phyloP scores from a whole-genome alignment of 1,140 invertebrate genomes.

The Patella vulgata region DNA sequence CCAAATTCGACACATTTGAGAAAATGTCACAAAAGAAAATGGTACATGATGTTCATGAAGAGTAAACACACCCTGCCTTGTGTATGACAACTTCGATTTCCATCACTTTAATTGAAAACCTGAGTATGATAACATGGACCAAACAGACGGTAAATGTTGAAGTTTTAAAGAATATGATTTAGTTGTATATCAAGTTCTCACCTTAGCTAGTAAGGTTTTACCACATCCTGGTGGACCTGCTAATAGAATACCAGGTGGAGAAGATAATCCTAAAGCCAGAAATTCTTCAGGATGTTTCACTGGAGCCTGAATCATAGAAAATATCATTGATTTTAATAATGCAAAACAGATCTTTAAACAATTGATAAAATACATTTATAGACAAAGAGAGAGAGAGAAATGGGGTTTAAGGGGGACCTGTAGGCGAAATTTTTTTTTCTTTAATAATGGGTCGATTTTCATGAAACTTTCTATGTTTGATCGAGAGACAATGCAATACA shows the following conservation, averaged over 20 bases:
- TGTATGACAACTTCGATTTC: not conserved
- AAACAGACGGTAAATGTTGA: not conserved
- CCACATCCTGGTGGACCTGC: conserved; percentile 94
- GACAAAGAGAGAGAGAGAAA: too few species aligned
- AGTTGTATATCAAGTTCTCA: too few species aligned
- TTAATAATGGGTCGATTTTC: too few species aligned
- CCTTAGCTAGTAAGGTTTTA: conserved; percentile 90
- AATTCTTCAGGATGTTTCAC: conserved; percentile 86
- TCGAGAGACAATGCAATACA: too few species aligned
- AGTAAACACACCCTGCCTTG: not conserved
- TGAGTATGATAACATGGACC: not conserved
- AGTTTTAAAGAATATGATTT: not conserved
- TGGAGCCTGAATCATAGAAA: conserved; percentile 79
- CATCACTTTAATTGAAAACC: not conserved
- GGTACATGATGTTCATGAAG: too few species aligned
- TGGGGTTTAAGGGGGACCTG: too few species aligned
- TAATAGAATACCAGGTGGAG: conserved; percentile 86
- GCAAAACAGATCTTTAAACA: not conserved
- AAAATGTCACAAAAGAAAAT: too few species aligned
- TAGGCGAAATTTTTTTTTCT: too few species aligned
- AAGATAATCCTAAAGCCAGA: conserved; percentile 78
- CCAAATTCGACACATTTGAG: too few species aligned
- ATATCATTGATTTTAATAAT: too few species aligned
- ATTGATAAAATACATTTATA: too few species aligned
- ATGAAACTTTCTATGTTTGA: too few species aligned